Evolutionary conservation across 1,140 invertebrate species (phyloP), one percentile per base, ranked within the genome.

Genomic region (Conus ventricosus): DNA sequence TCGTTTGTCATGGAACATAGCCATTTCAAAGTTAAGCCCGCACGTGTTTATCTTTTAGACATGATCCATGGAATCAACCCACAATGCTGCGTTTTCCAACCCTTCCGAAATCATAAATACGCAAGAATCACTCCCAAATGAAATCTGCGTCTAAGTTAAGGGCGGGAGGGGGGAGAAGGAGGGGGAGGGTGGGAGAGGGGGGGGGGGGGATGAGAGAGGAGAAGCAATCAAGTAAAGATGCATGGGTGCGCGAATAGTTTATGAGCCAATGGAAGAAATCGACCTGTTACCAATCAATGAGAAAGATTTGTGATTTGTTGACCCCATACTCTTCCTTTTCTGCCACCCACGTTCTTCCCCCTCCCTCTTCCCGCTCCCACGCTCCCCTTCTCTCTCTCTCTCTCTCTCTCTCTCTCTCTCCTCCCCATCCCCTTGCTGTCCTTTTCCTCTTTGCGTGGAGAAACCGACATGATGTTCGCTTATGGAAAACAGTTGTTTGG

Each of bases 401-500:
- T 71, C 20, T 71, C 67, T 20, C 67, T 20, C 15, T 20, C 20
- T 71, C 67, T 20, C 67, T 23, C 6, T 23, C 67, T 6, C 67
- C 20, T 71, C 23, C 67, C 23, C 23, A 17, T 71, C 67, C 20
- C 4, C 67, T 4, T 71, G 6, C 11, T n/a, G 1, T 6, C 7
- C 17, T 71, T 71, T 71, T 71, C 20, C 20, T 71, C 13, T n/a
- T 71, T 71, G 15, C 80, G 39, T 25, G 4, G 51, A 17, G 71
- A 85, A 85, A 85, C n/a, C 27, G 67, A 71, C 84, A 85, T 85
- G 84, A 75, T 85, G 84, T 75, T 27, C 84, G 27, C 84, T 71
- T 85, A 85, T 85, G 84, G 84, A 85, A 85, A 85, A 71, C 54
- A 85, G 84, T 85, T 85, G 84, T 85, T 85, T 85, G 84, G 84